A percentile compares a stretch with the other conserved stretches of the same genome.
These are phyloP conservation scores for Platynereis dumerilii DNA, from an alignment of 2,888 invertebrate species.

Conservation along the genomic window DNA sequence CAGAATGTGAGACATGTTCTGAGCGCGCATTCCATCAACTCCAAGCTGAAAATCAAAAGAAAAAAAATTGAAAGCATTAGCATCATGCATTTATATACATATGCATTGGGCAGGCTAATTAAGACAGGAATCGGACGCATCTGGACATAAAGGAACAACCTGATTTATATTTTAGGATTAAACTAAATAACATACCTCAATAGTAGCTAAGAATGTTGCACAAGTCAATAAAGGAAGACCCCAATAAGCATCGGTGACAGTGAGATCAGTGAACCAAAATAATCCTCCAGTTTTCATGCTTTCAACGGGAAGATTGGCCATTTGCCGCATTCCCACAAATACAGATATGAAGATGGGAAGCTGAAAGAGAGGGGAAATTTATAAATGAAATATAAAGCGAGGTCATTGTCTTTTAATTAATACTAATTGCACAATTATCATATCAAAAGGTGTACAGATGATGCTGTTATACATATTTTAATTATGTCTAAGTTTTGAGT, in stretches of 20 bases:
- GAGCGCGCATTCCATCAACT: slow-evolving; percentile 70
- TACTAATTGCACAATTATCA: not conserved
- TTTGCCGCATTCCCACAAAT: slow-evolving; percentile 84
- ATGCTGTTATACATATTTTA: too few species aligned
- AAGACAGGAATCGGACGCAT: not conserved
- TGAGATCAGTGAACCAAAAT: slow-evolving; percentile 92
- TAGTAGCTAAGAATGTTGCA: slow-evolving; percentile 79
- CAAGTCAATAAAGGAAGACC: slow-evolving; percentile 85
- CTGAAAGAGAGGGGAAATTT: slow-evolving; percentile 49
- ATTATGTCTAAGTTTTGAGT: too few species aligned
- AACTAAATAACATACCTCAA: slow-evolving; percentile 69
- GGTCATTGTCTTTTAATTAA: not conserved
- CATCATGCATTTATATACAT: not conserved
- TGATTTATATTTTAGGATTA: not conserved
- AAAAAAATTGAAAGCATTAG: not conserved
- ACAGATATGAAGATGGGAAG: slow-evolving; percentile 89
- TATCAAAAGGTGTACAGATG: too few species aligned
- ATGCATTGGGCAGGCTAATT: not conserved
- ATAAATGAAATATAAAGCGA: not conserved
- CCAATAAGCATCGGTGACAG: slow-evolving; percentile 87
- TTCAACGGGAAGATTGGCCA: slow-evolving; percentile 90
- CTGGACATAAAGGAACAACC: not conserved
- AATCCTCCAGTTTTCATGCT: slow-evolving; percentile 88
- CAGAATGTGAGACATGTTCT: slow-evolving; percentile 68
- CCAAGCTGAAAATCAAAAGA: slow-evolving; percentile 69